Conservation (phyloP, 2,888 invertebrate genomes). For the Drosophila anomelani region DNA sequence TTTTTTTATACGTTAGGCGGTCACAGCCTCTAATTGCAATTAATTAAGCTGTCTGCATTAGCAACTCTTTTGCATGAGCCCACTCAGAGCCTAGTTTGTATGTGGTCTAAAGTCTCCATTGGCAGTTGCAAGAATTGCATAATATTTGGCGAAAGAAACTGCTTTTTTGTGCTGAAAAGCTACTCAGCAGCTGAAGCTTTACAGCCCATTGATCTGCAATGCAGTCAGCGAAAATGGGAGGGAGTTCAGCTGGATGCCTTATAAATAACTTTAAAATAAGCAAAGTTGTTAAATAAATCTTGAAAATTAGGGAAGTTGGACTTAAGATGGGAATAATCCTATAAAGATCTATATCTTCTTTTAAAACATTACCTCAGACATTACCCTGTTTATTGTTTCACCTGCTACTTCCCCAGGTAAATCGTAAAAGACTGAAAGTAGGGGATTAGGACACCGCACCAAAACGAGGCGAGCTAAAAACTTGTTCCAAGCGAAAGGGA, state of each 20-base stretch:
- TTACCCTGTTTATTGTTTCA: background rate
- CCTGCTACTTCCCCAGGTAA: background rate
- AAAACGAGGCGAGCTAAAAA: constrained; percentile 40
- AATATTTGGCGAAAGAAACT: constrained; percentile 63
- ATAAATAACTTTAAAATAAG: too few relatives aligned
- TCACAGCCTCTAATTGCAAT: constrained; percentile 52
- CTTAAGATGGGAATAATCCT: background rate
- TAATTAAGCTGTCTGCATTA: constrained; percentile 60
- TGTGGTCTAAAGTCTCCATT: constrained; percentile 8
- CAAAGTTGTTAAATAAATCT: background rate
- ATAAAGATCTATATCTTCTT: background rate
- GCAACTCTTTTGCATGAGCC: constrained; percentile 51
- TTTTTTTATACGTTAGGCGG: constrained; percentile 19
- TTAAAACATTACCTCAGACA: background rate
- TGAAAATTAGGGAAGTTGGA: background rate
- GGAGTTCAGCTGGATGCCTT: background rate
- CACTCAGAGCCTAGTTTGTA: background rate
- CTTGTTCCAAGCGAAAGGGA: constrained; percentile 73
- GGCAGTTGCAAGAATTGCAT: constrained; percentile 62
- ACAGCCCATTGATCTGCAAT: constrained; percentile 36
- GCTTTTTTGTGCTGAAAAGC: constrained; percentile 42
- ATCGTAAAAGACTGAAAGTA: constrained; percentile 48
- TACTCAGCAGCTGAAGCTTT: constrained; percentile 41
- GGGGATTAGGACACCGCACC: constrained; percentile 71
- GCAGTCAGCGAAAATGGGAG: constrained; percentile 42